These are phyloP conservation scores for Aldrovandia affinis DNA, from an alignment of 2,797 vertebrate genomes.

Conservation along the genomic window DNA sequence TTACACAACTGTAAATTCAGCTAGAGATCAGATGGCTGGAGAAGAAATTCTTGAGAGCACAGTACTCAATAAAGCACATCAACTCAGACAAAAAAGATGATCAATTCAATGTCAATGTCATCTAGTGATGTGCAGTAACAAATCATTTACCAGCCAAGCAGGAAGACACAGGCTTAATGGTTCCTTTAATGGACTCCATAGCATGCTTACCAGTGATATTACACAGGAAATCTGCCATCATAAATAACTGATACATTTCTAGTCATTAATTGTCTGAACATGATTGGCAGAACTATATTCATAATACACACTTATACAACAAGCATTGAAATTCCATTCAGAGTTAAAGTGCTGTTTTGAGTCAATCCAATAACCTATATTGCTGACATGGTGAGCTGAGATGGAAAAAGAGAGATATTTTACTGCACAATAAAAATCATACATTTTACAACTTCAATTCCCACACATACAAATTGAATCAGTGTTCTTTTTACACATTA, in stretches of 20 bases:
- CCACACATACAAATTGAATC: neutral
- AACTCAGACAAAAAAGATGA: constrained; percentile 32
- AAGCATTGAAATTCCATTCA: neutral
- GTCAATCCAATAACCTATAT: neutral
- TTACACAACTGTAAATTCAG: too few species aligned
- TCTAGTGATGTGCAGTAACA: constrained; percentile 32
- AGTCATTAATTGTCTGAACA: neutral
- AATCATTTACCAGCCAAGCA: constrained; percentile 7
- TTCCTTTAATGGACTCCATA: neutral
- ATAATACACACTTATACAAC: neutral
- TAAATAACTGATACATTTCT: constrained; percentile 3
- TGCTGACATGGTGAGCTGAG: neutral
- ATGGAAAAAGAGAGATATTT: neutral
- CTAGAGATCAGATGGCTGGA: neutral
- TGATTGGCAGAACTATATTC: neutral
- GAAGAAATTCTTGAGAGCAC: neutral
- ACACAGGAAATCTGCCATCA: neutral
- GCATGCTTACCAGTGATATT: neutral
- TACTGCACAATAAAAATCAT: neutral
- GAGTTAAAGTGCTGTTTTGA: neutral
- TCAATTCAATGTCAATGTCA: constrained; percentile 36
- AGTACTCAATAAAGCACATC: neutral
- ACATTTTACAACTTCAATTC: too few species aligned
- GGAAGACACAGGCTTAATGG: neutral
- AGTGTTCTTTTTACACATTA: neutral